Percentiles rank a stretch among this genome's conserved stretches.
Conservation (phyloP, 2,888 invertebrate species). For the Diplolepis rosae region DNA sequence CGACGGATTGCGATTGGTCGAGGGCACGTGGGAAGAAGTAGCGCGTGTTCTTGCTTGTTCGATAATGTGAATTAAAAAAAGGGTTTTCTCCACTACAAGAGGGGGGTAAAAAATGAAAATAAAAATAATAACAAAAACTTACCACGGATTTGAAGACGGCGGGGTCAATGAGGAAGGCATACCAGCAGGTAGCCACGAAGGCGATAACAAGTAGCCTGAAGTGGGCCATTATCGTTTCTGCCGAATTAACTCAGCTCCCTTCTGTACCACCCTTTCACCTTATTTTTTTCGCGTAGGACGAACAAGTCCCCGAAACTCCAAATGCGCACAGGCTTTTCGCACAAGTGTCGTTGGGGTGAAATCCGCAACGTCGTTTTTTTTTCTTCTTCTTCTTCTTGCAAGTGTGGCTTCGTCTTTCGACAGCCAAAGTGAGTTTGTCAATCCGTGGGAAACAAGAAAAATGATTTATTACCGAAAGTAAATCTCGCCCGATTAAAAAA, state of each 20-base stretch:
- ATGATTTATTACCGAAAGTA: too few species aligned
- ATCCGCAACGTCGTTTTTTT: background rate
- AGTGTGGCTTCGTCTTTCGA: slow-evolving; percentile 1
- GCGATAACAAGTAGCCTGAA: slow-evolving; percentile 47
- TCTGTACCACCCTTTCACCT: slow-evolving; percentile 6
- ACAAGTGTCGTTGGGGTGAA: slow-evolving; percentile 6
- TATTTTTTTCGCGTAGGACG: slow-evolving; percentile 16
- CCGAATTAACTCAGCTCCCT: background rate
- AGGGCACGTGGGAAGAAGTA: slow-evolving; percentile 12
- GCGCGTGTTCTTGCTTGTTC: background rate
- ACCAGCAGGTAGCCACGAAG: slow-evolving; percentile 51
- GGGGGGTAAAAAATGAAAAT: background rate
- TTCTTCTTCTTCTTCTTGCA: slow-evolving; percentile 16
- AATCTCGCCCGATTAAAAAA: background rate
- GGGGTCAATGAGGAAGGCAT: slow-evolving; percentile 55
- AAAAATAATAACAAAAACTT: slow-evolving; percentile 39
- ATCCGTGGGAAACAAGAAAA: background rate
- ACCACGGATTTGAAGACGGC: slow-evolving; percentile 57
- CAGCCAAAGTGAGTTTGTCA: background rate
- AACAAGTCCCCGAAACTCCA: slow-evolving; percentile 5
- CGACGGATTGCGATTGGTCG: background rate
- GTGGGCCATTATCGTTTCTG: slow-evolving; percentile 50
- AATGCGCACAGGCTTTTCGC: slow-evolving; percentile 8
- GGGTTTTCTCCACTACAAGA: too few species aligned
- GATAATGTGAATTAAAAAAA: background rate